A percentile compares a stretch with the other conserved stretches of the same genome.
These are phyloP conservation scores for Ectropis grisescens DNA, from an alignment of 1,140 invertebrate species.

Conservation along the genomic window DNA sequence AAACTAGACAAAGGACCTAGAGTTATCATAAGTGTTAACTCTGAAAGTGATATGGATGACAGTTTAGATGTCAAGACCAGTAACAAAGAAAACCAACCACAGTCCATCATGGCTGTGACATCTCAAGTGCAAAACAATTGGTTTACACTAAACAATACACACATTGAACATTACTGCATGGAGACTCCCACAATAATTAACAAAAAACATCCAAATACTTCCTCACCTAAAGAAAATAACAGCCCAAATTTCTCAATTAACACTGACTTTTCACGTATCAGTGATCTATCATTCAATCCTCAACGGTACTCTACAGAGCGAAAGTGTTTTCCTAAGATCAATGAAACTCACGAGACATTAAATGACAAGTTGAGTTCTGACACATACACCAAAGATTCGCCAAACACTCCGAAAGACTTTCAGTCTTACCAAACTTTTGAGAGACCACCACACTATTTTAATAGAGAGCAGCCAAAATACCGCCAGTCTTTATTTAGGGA, in stretches of 20 bases:
- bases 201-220: slow-evolving; percentile 54
- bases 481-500: slow-evolving; percentile 50
- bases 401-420: slow-evolving; percentile 32
- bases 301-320: slow-evolving; percentile 63
- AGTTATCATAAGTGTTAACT: slow-evolving; percentile 47
- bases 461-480: slow-evolving; percentile 37
- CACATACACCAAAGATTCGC: slow-evolving; percentile 65
- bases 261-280: slow-evolving; percentile 56
- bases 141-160: slow-evolving; percentile 27
- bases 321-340: slow-evolving; percentile 42
- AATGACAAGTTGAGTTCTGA: slow-evolving; percentile 56
- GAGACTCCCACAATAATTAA: slow-evolving; percentile 31
- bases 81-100: slow-evolving; percentile 51
- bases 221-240: slow-evolving; percentile 55
- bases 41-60: slow-evolving; percentile 46
- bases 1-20: slow-evolving; percentile 45
- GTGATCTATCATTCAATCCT: slow-evolving; percentile 58
- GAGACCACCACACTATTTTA: slow-evolving; percentile 18
- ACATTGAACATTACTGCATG: slow-evolving; percentile 17
- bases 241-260: slow-evolving; percentile 60
- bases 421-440: slow-evolving; percentile 17
- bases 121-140: slow-evolving; percentile 40
- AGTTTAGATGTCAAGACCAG: slow-evolving; percentile 33
- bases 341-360: slow-evolving; percentile 45
- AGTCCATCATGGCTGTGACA: slow-evolving; percentile 42